Evolutionary conservation across 2,888 invertebrate genomes (phyloP), one percentile per base, ranked within the genome.

Genomic region (Invenusta paracnida): DNA sequence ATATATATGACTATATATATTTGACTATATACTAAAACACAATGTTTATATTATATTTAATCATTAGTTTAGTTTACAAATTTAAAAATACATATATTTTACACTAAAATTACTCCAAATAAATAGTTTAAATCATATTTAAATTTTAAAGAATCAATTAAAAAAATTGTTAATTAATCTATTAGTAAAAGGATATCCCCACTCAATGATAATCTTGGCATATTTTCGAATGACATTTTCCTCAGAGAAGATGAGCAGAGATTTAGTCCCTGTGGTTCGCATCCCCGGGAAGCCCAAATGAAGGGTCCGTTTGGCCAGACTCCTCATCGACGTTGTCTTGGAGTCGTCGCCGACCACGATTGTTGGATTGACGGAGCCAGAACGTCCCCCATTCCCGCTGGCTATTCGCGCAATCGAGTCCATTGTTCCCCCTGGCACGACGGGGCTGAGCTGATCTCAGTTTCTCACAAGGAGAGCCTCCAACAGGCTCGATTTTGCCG

Each of bases 181-280:
- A 25, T 85, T 31, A 30, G 48, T 73, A 91, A 94, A 94, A 94
- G 94, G 94, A 94, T 94, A 94, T 94, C 97, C 97, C 98, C 98
- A 99, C 94, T 99, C 98, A 93, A 99, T 99, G 94, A 99, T 97
- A 94, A 97, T 97, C 93, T 96, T 95, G 93, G 98, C 98, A 93
- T 96, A 95, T 93, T 95, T 96, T 93, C 98, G 95, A 93, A 98
- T 95, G 93, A 94, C 94, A 93, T 98, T 98, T 93, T 96, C 96
- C 94, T 98, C 96, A 93, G 96, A 95, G 93, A 98, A 95, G 94
- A 98, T 95, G 94, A 98, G 98, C 93, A 98, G 95, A 93, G 98
- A 97, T 93, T 91, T 87, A 95, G 94, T 84, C 83, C 66, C 83
- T 23, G 48, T 73, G 23, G 28, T 66, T 27, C 82, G 81, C 28